Base-by-base conservation (phyloP, 1,140 invertebrate genomes). In the Arctopsyche grandis region DNA sequence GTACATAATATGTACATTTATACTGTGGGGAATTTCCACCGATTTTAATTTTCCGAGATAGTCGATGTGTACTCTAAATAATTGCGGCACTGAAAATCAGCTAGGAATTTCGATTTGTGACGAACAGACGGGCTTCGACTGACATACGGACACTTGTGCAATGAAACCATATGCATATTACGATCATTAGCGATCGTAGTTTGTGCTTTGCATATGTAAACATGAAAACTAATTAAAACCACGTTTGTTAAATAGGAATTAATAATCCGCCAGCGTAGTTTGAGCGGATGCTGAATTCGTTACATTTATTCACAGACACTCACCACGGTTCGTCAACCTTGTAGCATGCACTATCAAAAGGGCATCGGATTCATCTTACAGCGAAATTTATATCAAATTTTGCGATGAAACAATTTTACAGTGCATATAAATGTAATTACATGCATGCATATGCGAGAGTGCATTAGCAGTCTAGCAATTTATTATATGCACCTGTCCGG, bases 211-310 rank as follows among this genome's bases (percentile, higher is more conserved):
- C 63, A 66, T 26, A 66, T 29, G 63, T 66, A 66, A 66, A 66
- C 63, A 66, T 14, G 48, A 66, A 66, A 66, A 66, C 63, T 26
- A 66, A 66, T 66, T 66, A 66, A 66, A 66, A 66, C 63, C 63
- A n/a, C 63, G 63, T 66, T 26, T 66, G 63, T 66, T 66, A 66
- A 66, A 66, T 66, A 66, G 63, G 63, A 66, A 66, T 66, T 66
- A 66, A 66, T 66, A 66, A 66, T 12, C 63, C 21, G 14, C 12
- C 1, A 66, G 63, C 24, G 63, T 66, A 16, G 10, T 52, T 52
- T 16, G 48, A 66, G 14, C 63, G 63, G 21, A 66, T 66, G 22
- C 63, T 60, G 56, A 60, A 60, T 21, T 19, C 56, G 56, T 38
- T 4, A 38, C 1, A 38, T 38, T 38, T 38, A 38, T 38, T 38